Percentiles rank a stretch among this genome's conserved stretches.
These are phyloP conservation scores for Neogale vison DNA, from an alignment of 2,113 vertebrate genomes.

Conservation along the genomic window DNA sequence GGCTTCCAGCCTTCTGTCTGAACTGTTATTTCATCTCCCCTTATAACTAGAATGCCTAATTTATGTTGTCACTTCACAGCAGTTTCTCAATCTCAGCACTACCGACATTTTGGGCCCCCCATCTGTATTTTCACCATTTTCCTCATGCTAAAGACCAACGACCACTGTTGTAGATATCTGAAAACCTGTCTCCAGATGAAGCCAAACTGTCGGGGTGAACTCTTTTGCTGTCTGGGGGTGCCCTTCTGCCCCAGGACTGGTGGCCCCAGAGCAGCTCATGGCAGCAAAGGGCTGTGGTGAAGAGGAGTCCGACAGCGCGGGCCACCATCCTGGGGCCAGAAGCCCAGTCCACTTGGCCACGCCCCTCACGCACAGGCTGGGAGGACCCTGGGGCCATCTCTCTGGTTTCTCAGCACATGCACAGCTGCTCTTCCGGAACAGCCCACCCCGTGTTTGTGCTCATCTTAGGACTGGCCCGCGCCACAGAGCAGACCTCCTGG, in stretches of 20 bases:
- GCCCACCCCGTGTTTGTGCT: rapidly evolving
- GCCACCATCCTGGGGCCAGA: rapidly evolving
- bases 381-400: not conserved
- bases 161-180: not conserved
- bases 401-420: not conserved
- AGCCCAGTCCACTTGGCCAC: too few species aligned
- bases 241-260: not conserved
- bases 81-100: not conserved
- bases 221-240: not conserved
- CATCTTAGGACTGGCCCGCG: not conserved
- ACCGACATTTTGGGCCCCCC: not conserved
- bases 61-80: not conserved
- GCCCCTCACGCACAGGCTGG: rapidly evolving
- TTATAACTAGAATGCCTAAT: not conserved
- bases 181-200: not conserved
- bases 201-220: not conserved
- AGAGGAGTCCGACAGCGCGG: rapidly evolving
- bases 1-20: not conserved
- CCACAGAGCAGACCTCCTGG: not conserved
- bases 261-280: rapidly evolving
- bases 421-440: not conserved
- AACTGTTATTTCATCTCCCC: not conserved
- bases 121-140: not conserved
- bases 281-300: not conserved
- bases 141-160: not conserved